phyloP scores from a whole-genome alignment of 2,113 vertebrate genomes.

The Nycticryphes semicollaris region DNA sequence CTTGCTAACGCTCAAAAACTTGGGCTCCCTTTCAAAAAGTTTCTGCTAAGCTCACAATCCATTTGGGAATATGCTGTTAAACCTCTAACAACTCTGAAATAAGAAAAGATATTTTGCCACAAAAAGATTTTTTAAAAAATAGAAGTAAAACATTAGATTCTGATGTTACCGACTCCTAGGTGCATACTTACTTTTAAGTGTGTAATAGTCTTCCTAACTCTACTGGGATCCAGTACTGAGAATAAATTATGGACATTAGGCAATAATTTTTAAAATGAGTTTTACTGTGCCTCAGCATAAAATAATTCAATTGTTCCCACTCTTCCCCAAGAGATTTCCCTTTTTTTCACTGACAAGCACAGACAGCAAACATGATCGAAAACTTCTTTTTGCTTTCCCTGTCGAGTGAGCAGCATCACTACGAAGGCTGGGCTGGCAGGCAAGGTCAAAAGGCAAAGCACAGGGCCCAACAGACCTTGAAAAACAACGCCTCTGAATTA shows the following conservation, averaged over 20 bases:
- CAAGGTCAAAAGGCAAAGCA: neutral
- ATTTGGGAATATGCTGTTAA: neutral
- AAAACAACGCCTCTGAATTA: neutral
- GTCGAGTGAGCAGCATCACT: neutral
- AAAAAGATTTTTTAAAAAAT: neutral
- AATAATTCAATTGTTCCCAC: constrained; percentile 18
- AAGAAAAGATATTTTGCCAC: neutral
- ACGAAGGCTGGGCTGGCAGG: neutral
- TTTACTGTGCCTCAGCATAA: constrained; percentile 28
- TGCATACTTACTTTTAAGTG: neutral
- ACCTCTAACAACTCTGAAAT: neutral
- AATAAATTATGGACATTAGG: constrained; percentile 22
- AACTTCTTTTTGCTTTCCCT: neutral
- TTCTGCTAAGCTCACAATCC: neutral
- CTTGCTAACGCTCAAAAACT: neutral
- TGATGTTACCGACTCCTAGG: neutral
- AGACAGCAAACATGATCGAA: neutral
- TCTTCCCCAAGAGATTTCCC: neutral
- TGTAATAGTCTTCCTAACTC: neutral
- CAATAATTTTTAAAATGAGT: neutral
- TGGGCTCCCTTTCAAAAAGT: neutral
- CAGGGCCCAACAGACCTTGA: neutral
- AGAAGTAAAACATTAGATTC: neutral
- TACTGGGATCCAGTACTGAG: neutral
- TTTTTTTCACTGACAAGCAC: neutral